Evolutionary conservation across 2,113 vertebrate genomes (phyloP).

Genomic region (Zeus faber): DNA sequence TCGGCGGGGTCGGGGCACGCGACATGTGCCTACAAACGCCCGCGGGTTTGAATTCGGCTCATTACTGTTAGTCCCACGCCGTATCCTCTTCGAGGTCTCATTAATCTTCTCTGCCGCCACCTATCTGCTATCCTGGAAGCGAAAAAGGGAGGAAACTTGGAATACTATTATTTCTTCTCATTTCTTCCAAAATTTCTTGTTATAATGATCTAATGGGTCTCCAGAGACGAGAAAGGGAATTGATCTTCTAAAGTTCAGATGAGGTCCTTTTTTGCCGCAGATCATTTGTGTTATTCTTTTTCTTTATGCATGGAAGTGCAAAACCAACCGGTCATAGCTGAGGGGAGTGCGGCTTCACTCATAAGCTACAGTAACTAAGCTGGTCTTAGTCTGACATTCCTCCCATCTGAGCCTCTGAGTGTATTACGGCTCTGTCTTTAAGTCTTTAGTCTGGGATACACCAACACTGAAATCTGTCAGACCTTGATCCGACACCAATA

Average conservation of each 20-base stretch:
- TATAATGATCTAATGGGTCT: no score
- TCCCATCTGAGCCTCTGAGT: background rate
- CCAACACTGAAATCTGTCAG: no score
- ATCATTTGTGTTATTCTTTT: no score
- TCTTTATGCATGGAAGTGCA: background rate
- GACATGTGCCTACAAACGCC: background rate
- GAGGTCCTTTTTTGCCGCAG: no score
- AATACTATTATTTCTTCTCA: background rate
- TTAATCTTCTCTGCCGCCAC: background rate
- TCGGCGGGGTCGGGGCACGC: background rate
- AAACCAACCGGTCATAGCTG: background rate
- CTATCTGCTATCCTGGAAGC: no score
- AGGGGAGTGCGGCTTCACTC: background rate
- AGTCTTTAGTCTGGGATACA: no score
- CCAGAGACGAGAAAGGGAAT: no score
- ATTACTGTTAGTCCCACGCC: no score
- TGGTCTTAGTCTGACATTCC: background rate
- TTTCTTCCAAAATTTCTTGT: background rate
- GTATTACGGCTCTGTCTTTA: constrained; percentile 6
- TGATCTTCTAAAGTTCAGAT: no score
- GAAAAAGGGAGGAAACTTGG: no score
- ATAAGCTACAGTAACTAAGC: background rate
- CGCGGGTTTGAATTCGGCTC: constrained; percentile 9
- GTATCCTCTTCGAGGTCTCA: no score
- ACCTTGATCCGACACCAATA: no score